Percentiles rank a stretch among this genome's conserved stretches.
These are phyloP conservation scores for Perizoma affinitatum DNA, from an alignment of 2,888 invertebrate genomes.

Conservation along the genomic window DNA sequence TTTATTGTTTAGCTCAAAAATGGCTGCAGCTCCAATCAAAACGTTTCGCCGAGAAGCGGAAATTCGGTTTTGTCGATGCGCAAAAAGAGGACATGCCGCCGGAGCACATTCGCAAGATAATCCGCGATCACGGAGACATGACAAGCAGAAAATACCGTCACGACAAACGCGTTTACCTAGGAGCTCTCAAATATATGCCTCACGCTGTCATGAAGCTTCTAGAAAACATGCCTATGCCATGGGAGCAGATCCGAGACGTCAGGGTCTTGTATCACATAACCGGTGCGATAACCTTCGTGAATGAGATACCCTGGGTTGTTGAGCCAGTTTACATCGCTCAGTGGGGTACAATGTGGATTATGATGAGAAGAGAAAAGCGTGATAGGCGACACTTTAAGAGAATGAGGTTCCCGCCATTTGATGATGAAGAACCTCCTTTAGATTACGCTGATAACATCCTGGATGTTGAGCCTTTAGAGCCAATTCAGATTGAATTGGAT, in stretches of 20 bases:
- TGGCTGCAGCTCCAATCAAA: constrained; percentile 99
- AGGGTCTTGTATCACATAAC: constrained; percentile 99
- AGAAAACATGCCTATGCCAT: constrained; percentile 99
- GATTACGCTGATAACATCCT: constrained; percentile 99
- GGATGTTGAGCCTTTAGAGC: constrained; percentile 99
- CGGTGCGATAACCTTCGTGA: constrained; percentile 99
- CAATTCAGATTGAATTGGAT: constrained; percentile 99
- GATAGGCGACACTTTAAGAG: constrained; percentile 99
- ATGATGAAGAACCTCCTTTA: constrained; percentile 99
- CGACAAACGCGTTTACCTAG: constrained; percentile 98
- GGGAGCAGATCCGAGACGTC: constrained; percentile 99
- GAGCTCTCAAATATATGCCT: constrained; percentile 99
- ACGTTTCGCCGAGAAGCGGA: constrained; percentile 98
- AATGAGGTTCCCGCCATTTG: constrained; percentile 99
- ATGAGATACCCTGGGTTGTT: constrained; percentile 99
- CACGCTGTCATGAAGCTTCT: constrained; percentile 99
- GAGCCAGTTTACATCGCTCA: constrained; percentile 99
- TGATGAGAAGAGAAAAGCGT: constrained; percentile 99
- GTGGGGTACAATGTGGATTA: constrained; percentile 99
- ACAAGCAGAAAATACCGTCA: constrained; percentile 99
- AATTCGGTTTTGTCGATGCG: constrained; percentile 99
- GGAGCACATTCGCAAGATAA: constrained; percentile 99
- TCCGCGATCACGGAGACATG: constrained; percentile 99
- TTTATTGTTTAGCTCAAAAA: constrained; percentile 88
- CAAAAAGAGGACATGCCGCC: constrained; percentile 99